These are phyloP conservation scores for Kryphioiulus occultus DNA, from an alignment of 2,888 invertebrate species.

Conservation along the genomic window DNA sequence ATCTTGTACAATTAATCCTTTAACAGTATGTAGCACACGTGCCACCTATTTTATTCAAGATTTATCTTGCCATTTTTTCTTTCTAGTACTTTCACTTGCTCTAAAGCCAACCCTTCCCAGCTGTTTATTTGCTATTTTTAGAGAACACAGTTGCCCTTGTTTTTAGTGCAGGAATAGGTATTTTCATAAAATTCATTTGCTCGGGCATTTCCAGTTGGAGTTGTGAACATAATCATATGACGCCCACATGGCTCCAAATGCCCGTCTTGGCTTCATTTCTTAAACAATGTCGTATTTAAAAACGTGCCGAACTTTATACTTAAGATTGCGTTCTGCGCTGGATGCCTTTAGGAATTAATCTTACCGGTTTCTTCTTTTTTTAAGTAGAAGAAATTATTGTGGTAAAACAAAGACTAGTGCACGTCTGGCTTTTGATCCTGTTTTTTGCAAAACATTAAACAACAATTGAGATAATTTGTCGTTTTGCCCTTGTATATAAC, in stretches of 20 bases:
- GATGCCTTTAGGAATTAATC: no score
- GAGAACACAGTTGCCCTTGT: neutral
- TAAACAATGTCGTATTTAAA: neutral
- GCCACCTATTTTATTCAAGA: neutral
- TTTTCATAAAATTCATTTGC: constrained; percentile 6
- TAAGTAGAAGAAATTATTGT: no score
- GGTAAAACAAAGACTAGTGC: no score
- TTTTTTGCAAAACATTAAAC: no score
- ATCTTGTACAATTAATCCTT: neutral
- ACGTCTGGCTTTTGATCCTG: no score
- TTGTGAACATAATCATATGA: neutral
- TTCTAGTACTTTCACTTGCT: neutral
- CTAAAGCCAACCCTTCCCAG: neutral
- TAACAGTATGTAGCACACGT: neutral
- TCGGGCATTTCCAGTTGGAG: neutral
- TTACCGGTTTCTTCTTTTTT: no score
- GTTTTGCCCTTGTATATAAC: no score
- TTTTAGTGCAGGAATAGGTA: neutral
- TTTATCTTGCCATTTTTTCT: neutral
- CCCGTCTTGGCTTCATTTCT: neutral
- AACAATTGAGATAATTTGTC: no score
- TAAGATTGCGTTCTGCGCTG: no score
- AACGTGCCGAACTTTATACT: no score
- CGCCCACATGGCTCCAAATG: neutral
- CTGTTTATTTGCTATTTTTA: constrained; percentile 22